Base-by-base conservation (phyloP, 2,888 invertebrate genomes). In the Catocala fraxini region DNA sequence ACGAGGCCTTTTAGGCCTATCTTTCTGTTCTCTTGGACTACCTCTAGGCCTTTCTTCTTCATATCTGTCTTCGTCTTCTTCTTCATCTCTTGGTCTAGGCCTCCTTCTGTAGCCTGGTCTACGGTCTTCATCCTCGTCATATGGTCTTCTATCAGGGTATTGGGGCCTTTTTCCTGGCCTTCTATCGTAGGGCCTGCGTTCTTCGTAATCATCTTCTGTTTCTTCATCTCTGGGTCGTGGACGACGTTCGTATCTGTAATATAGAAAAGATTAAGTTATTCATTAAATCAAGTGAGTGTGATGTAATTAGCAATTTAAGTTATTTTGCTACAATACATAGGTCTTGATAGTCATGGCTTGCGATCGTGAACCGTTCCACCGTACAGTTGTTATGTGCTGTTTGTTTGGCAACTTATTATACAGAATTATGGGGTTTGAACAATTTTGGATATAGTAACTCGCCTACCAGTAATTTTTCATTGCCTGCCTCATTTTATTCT, bases 211-310 rank as follows among this genome's bases (percentile, higher is more conserved):
- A 1, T 90, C 91, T 43, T 87, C 89, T 7, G 74, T 68, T 52
- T 65, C 68, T 52, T 92, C 89, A 4, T 95, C 93, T 71, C 95
- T 91, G 7, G 94, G 91, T 58, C 95, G 88, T 5, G 88, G 85
- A 25, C 95, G 94, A 39, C 95, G 90, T 51, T 93, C 94, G 68
- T 92, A 92, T 77, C 95, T 95, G 83, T 6, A 88, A 87, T 5
- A 39, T 9, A 5, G 25, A 15, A 0, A 15, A 25, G 33, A 48
- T 46, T 46, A 13, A 15, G 7, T 46, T 5, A 13, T 0, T 46
- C 0, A 7, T 5, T 7, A 39, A 39, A 39, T 39, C n/a, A n/a
- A n/a, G n/a, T 7, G 1, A 39, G 25, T 25, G 4, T 25, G 25
- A 25, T 25, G 25, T 25, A 1, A 25, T 25, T 25, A 4, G 25